These are phyloP conservation scores for Shargacucullia verbasci DNA, from an alignment of 2,888 invertebrate genomes.

Conservation along the genomic window DNA sequence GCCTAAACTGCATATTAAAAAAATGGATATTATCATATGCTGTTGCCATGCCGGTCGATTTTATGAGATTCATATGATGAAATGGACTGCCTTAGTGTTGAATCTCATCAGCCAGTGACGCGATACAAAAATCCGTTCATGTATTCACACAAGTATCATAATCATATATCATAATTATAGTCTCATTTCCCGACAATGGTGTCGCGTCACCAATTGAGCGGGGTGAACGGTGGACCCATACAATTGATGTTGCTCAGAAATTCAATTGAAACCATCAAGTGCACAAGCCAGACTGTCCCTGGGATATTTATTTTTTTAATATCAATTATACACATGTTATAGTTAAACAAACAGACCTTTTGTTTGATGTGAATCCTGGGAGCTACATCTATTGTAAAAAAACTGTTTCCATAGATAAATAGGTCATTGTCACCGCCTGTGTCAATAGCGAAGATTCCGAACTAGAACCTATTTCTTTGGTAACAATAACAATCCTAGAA, in stretches of 20 bases:
- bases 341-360: not conserved
- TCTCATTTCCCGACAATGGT: constrained; percentile 38
- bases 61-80: too few relatives aligned
- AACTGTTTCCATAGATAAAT: not conserved
- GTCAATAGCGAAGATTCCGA: too few relatives aligned
- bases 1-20: too few relatives aligned
- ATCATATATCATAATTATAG: constrained; percentile 55
- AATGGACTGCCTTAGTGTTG: too few relatives aligned
- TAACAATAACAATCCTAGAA: too few relatives aligned
- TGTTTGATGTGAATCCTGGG: not conserved
- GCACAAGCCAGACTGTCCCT: constrained; percentile 12
- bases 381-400: not conserved
- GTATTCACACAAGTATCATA: constrained; percentile 17
- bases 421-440: too few relatives aligned
- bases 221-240: constrained; percentile 36
- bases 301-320: constrained; percentile 7
- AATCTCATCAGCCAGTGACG: too few relatives aligned
- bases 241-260: constrained; percentile 53
- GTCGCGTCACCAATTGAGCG: constrained; percentile 50
- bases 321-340: not conserved
- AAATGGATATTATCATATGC: too few relatives aligned
- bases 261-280: constrained; percentile 50
- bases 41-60: too few relatives aligned
- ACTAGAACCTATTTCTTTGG: too few relatives aligned
- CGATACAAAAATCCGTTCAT: not conserved